Evolutionary conservation across 2,888 invertebrate genomes (phyloP).

Genomic region (Atethmia centrago): DNA sequence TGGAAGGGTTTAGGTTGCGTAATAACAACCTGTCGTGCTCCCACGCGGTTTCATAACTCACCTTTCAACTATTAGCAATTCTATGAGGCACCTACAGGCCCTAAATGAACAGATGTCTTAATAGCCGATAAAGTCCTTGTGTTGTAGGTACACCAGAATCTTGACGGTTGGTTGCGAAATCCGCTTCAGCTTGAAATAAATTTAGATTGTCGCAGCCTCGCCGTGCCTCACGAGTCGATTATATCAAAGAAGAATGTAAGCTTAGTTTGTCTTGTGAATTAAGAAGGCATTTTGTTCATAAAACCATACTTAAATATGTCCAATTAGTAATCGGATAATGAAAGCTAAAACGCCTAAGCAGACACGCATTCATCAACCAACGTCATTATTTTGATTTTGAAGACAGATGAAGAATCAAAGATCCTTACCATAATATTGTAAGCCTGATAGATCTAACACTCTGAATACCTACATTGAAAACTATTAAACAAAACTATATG

Average conservation of each 20-base stretch:
- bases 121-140: slow-evolving; percentile 54
- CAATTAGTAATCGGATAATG: slow-evolving; percentile 16
- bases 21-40: slow-evolving; percentile 67
- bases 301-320: slow-evolving; percentile 10
- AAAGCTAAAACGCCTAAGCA: neutral
- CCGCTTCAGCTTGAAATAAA: slow-evolving; percentile 36
- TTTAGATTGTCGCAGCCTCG: slow-evolving; percentile 40
- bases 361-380: neutral
- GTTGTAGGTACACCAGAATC: slow-evolving; percentile 43
- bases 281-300: slow-evolving; percentile 9
- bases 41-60: slow-evolving; percentile 77
- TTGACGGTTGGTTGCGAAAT: slow-evolving; percentile 55
- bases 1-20: slow-evolving; percentile 70
- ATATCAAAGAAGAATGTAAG: slow-evolving; percentile 39
- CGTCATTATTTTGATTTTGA: neutral
- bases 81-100: slow-evolving; percentile 74
- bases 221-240: slow-evolving; percentile 52
- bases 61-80: slow-evolving; percentile 81
- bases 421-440: neutral
- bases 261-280: slow-evolving; percentile 8
- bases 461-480: neutral
- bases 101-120: slow-evolving; percentile 61
- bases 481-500: no score
- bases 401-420: neutral
- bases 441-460: neutral